Base-by-base conservation (phyloP, 2,888 invertebrate genomes). In the Saturnia pavonia region DNA sequence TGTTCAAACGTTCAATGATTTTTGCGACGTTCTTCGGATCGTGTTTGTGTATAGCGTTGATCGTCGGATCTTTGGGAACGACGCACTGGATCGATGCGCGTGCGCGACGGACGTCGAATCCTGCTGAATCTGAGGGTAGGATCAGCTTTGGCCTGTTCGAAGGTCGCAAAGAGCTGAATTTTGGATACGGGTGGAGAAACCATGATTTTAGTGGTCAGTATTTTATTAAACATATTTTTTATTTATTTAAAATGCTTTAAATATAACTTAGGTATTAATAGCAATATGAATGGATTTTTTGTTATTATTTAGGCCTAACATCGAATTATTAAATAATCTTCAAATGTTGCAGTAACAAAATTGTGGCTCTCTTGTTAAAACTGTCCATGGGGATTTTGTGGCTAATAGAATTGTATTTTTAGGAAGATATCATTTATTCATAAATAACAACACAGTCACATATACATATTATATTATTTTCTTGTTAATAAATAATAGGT, bases 121-220 rank as follows among this genome's bases (percentile, higher is more conserved):
- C 96, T 0, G 88, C 94, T 68, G 95, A 95, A 72, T 96, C 96
- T 65, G 96, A 96, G 69, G 98, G 98, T 0, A 94, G 95, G 76
- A 95, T 98, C 73, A 95, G 96, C 84, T 97, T 98, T 84, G 99
- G 99, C 0, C 94, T 99, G 12, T 97, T 99, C 83, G 96, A 96
- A 80, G 99, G 99, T 0, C 96, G 96, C 75, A 97, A 98, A 86
- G 96, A 96, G 78, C 89, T 99, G 51, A 97, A 98, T 86, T 76
- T 81, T 2, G 97, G 97, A 4, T 97, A 97, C 81, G 98, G 98
- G 7, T 95, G 96, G 94, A 95, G 98, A 82, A 94, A 94, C 70
- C 95, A 96, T 82, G 95, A 96, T 74, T 95, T 98, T 75, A 96
- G 97, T 85, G 96, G 98, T 98, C 89, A 95, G 95, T 88, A 16